phyloP scores from a whole-genome alignment of 2,797 vertebrate genomes.

The Centropyge bicolor region DNA sequence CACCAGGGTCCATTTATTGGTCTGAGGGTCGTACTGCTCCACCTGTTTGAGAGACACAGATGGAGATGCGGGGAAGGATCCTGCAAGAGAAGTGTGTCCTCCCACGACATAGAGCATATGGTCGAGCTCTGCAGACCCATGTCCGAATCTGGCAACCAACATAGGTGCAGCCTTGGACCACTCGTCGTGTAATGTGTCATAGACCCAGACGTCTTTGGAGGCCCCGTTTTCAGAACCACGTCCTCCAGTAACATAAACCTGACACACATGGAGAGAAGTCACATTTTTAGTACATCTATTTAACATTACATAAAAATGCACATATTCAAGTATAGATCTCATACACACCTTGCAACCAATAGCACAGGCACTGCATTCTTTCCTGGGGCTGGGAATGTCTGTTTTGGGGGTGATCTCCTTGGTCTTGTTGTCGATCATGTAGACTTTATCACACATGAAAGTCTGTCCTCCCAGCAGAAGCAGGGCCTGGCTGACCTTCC shows the following conservation, averaged over 20 bases:
- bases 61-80: slow-evolving; percentile 90
- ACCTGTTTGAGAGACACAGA: slow-evolving; percentile 92
- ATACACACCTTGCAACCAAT: slow-evolving; percentile 88
- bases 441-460: slow-evolving; percentile 92
- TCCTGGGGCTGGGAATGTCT: slow-evolving; percentile 90
- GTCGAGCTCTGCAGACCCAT: slow-evolving; percentile 89
- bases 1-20: slow-evolving; percentile 91
- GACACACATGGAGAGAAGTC: not conserved
- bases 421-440: slow-evolving; percentile 89
- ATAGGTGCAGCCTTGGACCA: slow-evolving; percentile 91
- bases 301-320: not conserved
- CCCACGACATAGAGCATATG: slow-evolving; percentile 89
- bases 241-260: slow-evolving; percentile 90
- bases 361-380: slow-evolving; percentile 91
- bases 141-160: slow-evolving; percentile 90
- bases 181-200: slow-evolving; percentile 90
- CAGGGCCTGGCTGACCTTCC: slow-evolving; percentile 90
- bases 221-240: slow-evolving; percentile 90
- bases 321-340: not conserved
- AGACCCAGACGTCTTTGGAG: slow-evolving; percentile 92
- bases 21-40: slow-evolving; percentile 91
- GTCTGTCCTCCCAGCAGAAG: slow-evolving; percentile 90
- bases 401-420: slow-evolving; percentile 91
- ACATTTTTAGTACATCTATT: not conserved
- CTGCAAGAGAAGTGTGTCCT: slow-evolving; percentile 88